Evolutionary conservation across 2,113 vertebrate species (phyloP), one percentile per base, ranked within the genome.

Genomic region (Ammodytes marinus): DNA sequence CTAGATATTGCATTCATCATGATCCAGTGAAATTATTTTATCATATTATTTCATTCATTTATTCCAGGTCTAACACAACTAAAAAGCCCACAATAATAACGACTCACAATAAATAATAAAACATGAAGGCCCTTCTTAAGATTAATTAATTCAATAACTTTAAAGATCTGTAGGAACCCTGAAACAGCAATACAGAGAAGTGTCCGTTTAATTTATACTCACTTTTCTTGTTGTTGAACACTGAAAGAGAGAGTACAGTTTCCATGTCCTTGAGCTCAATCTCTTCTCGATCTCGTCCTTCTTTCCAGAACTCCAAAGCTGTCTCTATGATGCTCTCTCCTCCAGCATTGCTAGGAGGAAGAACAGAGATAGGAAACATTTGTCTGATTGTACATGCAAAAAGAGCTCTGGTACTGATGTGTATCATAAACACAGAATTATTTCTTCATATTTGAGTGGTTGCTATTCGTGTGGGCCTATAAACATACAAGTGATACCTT

Each of bases 181-280:
- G 27, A 27, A 27, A 27, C 13, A 46, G 50, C 15, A 8, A 49
- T n/a, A 27, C 27, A 52, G 17, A 5, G 1, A 43, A 27, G 12
- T 2, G 19, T 4, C 13, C 1, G 5, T 4, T 1, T 0, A 0
- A 9, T 9, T 53, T 9, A 8, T 17, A 96, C 97, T 95, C 93
- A 99, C 98, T 99, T 4, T 97, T 93, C 63, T 96, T 96, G 82
- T 98, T 97, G 90, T 99, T 99, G 93, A 97, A 99, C 68, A 97
- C 95, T 0, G 96, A 95, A 0, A 98, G 72, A 0, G 97, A 96
- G 0, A 99, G 87, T 1, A 76, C 39, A 0, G 53, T 72, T 75
- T 99, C 97, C 79, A 99, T 75, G 76, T 99, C 96, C 76, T 92
- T 96, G 69, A 98, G 93, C 89, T 96, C 85, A 12, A 99, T 96